Percentiles rank a stretch among this genome's conserved stretches.
phyloP scores from a whole-genome alignment of 2,888 invertebrate genomes.

The Sthenelais limicola region DNA sequence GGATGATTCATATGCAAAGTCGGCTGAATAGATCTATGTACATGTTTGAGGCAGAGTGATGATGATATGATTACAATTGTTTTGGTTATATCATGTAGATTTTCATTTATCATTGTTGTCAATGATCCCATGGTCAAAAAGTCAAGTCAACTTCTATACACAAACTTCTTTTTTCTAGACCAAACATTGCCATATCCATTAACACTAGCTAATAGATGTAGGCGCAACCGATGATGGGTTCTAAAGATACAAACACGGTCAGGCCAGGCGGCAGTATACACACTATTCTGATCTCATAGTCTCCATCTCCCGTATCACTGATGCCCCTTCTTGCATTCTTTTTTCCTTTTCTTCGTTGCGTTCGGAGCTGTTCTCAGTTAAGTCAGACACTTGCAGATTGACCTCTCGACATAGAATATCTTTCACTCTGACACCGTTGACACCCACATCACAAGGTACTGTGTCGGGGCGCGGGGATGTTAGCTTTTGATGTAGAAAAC shows the following conservation, averaged over 20 bases:
- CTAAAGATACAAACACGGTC: too few species aligned
- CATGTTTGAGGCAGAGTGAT: not conserved
- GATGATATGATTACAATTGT: not conserved
- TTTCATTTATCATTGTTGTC: not conserved
- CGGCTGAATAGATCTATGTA: slow-evolving; percentile 9
- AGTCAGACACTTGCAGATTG: not conserved
- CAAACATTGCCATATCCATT: too few species aligned
- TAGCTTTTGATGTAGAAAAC: slow-evolving; percentile 31
- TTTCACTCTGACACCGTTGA: not conserved
- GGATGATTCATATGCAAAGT: slow-evolving; percentile 27
- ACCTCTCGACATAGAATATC: slow-evolving; percentile 19
- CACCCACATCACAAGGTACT: not conserved
- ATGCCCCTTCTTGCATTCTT: not conserved
- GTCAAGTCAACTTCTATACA: too few species aligned
- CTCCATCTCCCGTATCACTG: too few species aligned
- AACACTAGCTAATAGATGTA: too few species aligned
- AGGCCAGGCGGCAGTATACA: too few species aligned
- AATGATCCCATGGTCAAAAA: not conserved
- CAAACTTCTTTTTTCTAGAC: too few species aligned
- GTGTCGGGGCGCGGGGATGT: slow-evolving; percentile 7
- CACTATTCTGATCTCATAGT: too few species aligned
- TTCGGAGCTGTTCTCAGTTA: not conserved
- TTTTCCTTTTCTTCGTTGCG: not conserved
- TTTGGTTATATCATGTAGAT: not conserved
- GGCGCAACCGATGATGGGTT: too few species aligned